These are phyloP conservation scores for Dipus sagitta DNA, from an alignment of 2,797 vertebrate genomes.

Conservation along the genomic window DNA sequence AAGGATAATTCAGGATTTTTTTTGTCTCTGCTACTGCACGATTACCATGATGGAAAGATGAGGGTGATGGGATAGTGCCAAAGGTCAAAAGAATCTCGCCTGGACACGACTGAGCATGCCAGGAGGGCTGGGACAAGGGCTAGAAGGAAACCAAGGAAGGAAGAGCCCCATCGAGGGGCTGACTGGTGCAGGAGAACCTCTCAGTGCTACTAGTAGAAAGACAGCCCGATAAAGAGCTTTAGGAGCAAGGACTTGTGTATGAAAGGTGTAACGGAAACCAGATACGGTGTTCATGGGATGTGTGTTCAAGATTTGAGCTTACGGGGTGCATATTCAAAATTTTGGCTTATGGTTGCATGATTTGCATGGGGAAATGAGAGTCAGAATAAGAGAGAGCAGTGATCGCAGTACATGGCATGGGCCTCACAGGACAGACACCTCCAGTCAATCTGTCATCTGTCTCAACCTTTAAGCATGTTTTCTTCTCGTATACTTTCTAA, in stretches of 20 bases:
- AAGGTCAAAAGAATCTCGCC: background rate
- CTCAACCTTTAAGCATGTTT: background rate
- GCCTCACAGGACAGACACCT: background rate
- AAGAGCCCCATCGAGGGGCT: rapidly evolving
- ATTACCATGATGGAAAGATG: background rate
- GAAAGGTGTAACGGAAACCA: background rate
- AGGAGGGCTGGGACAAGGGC: background rate
- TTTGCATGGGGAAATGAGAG: background rate
- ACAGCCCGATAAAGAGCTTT: background rate
- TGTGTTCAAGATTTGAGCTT: background rate
- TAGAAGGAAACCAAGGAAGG: background rate
- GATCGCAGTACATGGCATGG: background rate
- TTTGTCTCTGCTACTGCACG: background rate
- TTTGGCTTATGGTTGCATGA: background rate
- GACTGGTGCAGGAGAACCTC: background rate
- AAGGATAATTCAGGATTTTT: background rate
- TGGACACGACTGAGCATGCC: background rate
- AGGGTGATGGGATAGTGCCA: background rate
- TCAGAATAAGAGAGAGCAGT: background rate
- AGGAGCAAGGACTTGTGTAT: background rate
- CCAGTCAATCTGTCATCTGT: background rate
- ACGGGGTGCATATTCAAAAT: background rate
- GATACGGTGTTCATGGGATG: background rate
- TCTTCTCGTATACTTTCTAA: background rate
- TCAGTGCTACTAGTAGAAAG: background rate